Conservation (phyloP, 2,888 invertebrate genomes). For the Schizotus pectinicornis region DNA sequence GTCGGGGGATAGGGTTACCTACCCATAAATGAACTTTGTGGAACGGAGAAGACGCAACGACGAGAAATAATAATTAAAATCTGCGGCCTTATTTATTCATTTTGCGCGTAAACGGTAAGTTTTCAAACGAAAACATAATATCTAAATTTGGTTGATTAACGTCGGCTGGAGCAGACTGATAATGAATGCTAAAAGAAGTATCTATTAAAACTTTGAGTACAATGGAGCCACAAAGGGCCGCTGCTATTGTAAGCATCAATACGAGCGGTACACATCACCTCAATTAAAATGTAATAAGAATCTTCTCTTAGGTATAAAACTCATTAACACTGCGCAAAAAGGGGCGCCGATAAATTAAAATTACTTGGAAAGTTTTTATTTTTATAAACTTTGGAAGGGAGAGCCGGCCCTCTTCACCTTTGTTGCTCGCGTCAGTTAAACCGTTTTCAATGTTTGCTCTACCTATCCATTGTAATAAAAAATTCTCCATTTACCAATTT, state of each 20-base stretch:
- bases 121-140: slow-evolving; percentile 52
- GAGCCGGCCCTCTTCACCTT: slow-evolving; percentile 25
- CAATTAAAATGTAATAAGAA: slow-evolving; percentile 62
- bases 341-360: slow-evolving; percentile 54
- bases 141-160: slow-evolving; percentile 58
- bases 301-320: slow-evolving; percentile 56
- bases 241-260: slow-evolving; percentile 55
- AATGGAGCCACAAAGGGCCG: slow-evolving; percentile 49
- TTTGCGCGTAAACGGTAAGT: slow-evolving; percentile 53
- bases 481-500: not conserved
- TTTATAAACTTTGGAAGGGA: slow-evolving; percentile 34
- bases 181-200: slow-evolving; percentile 60
- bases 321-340: slow-evolving; percentile 58
- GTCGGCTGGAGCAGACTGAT: slow-evolving; percentile 54
- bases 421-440: slow-evolving; percentile 19
- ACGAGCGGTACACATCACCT: slow-evolving; percentile 59
- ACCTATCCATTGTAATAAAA: slow-evolving; percentile 9
- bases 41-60: slow-evolving; percentile 30
- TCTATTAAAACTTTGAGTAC: slow-evolving; percentile 61
- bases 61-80: slow-evolving; percentile 54
- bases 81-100: slow-evolving; percentile 53
- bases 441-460: slow-evolving; percentile 17
- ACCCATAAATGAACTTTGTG: not conserved
- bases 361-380: slow-evolving; percentile 43
- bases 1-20: slow-evolving; percentile 27